Evolutionary conservation across 2,888 invertebrate species (phyloP), one percentile per base, ranked within the genome.

Genomic region (Andrena chrysosceles): DNA sequence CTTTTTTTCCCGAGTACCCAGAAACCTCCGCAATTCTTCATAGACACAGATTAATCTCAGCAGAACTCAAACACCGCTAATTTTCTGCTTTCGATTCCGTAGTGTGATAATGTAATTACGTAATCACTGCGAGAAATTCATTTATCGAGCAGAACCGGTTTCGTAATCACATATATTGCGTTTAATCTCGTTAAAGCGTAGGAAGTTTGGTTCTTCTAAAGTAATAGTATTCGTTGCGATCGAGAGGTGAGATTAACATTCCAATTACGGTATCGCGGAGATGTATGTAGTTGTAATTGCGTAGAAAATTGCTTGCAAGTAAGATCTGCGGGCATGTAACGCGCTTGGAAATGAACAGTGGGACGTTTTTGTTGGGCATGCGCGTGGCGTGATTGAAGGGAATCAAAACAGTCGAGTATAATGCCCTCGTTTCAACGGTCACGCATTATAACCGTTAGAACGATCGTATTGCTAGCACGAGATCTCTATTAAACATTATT

Each of bases 381-480:
- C 33, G 33, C 33, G 7, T 33, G 62, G 56, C 60, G 29, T 31
- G 48, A 20, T 29, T 20, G n/a, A 20, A 60, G 63, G 23, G 23
- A 42, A 42, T 48, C 26, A 60, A 78, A 78, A 79, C 20, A 49
- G 62, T 73, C 20, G 68, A 62, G 74, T 69, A 69, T 64, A 64
- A 74, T 74, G 62, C 73, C 69, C 68, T 52, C 54, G 54, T 74
- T 69, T 79, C 70, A 80, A 76, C 76, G 70, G 76, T 80, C 59
- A 69, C 35, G 68, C 68, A 71, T 66, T 76, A 71, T 52, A 60
- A 76, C 80, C 80, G 80, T 76, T 80, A 80, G 71, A 62, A 67
- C 52, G 80, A 74, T 80, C 80, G 60, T 67, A 62, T 26, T 42
- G 33, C 33, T 66, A 48, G 23, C 31, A 77, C 23, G 56, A 67